Percentiles rank a stretch among this genome's conserved stretches.
Conservation (phyloP, 1,140 invertebrate genomes). For the Hyles vespertilio region DNA sequence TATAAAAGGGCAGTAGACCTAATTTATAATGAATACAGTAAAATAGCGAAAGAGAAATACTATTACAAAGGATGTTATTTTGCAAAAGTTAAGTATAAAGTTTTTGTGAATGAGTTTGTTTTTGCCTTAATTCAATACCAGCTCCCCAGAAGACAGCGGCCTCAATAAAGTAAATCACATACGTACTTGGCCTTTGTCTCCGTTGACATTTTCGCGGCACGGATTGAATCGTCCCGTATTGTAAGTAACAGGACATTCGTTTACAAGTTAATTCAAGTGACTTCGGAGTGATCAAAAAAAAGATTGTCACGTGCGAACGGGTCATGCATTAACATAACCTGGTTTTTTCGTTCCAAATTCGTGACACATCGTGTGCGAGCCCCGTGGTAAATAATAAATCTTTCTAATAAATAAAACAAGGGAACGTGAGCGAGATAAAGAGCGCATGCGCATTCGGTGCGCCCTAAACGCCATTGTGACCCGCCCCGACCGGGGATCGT, state of each 20-base stretch:
- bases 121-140: too few species aligned
- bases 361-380: slow-evolving; percentile 71
- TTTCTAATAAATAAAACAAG: slow-evolving; percentile 74
- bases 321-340: slow-evolving; percentile 64
- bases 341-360: slow-evolving; percentile 66
- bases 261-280: slow-evolving; percentile 23
- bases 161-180: too few species aligned
- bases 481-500: slow-evolving; percentile 57
- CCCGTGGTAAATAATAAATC: slow-evolving; percentile 72
- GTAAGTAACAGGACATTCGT: slow-evolving; percentile 14
- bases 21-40: too few species aligned
- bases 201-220: not conserved
- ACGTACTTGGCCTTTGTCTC: not conserved
- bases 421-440: slow-evolving; percentile 71
- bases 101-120: too few species aligned
- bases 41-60: too few species aligned
- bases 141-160: too few species aligned
- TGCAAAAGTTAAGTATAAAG: too few species aligned
- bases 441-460: slow-evolving; percentile 50
- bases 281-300: slow-evolving; percentile 44
- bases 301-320: slow-evolving; percentile 59
- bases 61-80: too few species aligned
- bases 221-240: slow-evolving; percentile 2
- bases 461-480: slow-evolving; percentile 60
- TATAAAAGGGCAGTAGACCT: too few species aligned